A percentile compares a stretch with the other conserved stretches of the same genome.
phyloP scores from a whole-genome alignment of 1,140 invertebrate genomes.

The Periplaneta americana region DNA sequence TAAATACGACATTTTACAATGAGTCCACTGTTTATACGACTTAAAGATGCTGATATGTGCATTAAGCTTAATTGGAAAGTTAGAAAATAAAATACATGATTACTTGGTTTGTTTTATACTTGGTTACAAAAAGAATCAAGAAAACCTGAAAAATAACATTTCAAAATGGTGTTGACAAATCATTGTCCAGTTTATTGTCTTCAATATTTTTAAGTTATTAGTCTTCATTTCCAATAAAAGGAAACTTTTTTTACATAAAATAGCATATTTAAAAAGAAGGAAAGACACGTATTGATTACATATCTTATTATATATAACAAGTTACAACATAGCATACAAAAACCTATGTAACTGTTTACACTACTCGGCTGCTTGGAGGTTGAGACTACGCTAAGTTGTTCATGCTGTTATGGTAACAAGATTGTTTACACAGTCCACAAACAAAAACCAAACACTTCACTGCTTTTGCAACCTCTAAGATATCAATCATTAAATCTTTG shows the following conservation, averaged over 20 bases:
- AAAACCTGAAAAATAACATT: background rate
- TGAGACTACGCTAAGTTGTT: background rate
- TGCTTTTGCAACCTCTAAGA: background rate
- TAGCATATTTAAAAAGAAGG: background rate
- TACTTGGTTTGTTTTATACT: no score
- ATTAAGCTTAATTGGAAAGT: no score
- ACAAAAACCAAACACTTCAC: background rate
- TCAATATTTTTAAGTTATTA: background rate
- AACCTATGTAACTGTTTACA: background rate
- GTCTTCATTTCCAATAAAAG: slow-evolving; percentile 2
- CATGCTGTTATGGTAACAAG: no score
- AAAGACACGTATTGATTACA: slow-evolving; percentile 7
- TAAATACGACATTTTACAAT: no score
- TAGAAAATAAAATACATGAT: no score
- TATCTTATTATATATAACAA: background rate
- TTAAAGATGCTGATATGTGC: no score
- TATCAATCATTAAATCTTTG: no score
- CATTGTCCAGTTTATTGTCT: slow-evolving; percentile 9
- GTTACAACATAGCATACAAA: background rate
- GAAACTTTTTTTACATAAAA: slow-evolving; percentile 7
- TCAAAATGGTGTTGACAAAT: background rate
- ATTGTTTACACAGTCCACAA: background rate
- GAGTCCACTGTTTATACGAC: no score
- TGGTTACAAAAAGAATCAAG: background rate
- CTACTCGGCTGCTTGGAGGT: background rate